Conservation (phyloP, 92 coral and sea anemone genomes). For the Palythoa heliodiscus region DNA sequence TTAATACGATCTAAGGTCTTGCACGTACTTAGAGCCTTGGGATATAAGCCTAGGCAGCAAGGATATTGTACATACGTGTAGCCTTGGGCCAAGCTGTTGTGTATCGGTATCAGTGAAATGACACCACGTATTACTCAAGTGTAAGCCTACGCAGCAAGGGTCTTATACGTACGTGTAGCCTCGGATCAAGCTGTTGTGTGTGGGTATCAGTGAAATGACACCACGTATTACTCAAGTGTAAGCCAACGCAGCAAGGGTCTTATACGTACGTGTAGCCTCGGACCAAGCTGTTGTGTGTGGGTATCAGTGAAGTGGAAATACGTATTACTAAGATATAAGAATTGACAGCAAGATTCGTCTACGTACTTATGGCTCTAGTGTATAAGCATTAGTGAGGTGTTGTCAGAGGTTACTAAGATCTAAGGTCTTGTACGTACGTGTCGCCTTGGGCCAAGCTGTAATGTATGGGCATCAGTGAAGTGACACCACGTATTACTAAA, state of each 20-base stretch:
- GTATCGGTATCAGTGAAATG: neutral
- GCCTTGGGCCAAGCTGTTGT: constrained; percentile 12
- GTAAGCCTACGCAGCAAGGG: neutral
- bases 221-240: neutral
- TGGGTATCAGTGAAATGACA: neutral
- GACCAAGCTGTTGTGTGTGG: constrained; percentile 3
- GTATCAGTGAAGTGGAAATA: neutral
- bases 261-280: constrained; percentile 27
- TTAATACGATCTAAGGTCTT: neutral
- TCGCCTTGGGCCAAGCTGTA: constrained; percentile 30
- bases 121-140: constrained; percentile 2
- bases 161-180: constrained; percentile 14
- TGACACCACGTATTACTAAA: constrained; percentile 9
- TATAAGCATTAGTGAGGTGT: constrained; percentile 16
- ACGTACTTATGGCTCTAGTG: too few species aligned
- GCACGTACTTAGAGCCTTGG: too few species aligned
- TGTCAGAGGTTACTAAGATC: constrained; percentile 5
- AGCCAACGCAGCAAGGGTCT: neutral
- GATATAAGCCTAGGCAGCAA: too few species aligned
- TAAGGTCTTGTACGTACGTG: neutral
- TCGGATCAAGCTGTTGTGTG: constrained; percentile 7
- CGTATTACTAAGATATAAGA: constrained; percentile 1
- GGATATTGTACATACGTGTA: neutral
- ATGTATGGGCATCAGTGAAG: constrained; percentile 26
- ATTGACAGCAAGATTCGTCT: neutral